Percentiles rank a stretch among this genome's conserved stretches.
These are phyloP conservation scores for Salvator merianae DNA, from an alignment of 2,113 vertebrate genomes.

Conservation along the genomic window DNA sequence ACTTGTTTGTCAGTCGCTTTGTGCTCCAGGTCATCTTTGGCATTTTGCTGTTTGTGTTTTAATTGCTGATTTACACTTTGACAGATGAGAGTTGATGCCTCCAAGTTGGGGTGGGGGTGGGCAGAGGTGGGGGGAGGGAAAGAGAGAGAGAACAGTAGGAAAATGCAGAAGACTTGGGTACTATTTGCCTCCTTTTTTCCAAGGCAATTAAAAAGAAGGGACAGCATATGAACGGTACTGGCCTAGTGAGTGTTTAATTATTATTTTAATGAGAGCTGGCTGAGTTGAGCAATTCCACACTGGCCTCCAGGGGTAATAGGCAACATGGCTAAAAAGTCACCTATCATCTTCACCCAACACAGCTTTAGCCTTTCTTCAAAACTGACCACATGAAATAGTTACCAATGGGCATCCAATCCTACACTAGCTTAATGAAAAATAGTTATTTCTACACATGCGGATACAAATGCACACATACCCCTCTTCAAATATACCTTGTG, in stretches of 20 bases:
- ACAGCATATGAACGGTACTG: conserved; percentile 64
- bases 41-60: conserved; percentile 92
- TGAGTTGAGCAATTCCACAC: conserved; percentile 52
- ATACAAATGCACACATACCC: too few species aligned
- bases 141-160: conserved; percentile 40
- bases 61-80: conserved; percentile 93
- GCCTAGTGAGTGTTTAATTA: conserved; percentile 64
- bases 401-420: conserved; percentile 17
- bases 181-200: conserved; percentile 54
- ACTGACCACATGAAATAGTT: conserved; percentile 51
- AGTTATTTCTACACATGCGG: too few species aligned
- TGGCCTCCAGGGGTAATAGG: conserved; percentile 46
- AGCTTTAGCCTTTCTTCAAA: conserved; percentile 47
- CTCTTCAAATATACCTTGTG: too few species aligned
- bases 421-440: neutral
- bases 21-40: conserved; percentile 92
- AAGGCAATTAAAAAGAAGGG: conserved; percentile 72
- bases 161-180: conserved; percentile 74
- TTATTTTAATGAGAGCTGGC: conserved; percentile 70
- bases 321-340: conserved; percentile 53
- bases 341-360: neutral
- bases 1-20: conserved; percentile 93
- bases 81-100: conserved; percentile 92
- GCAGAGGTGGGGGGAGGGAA: conserved; percentile 43
- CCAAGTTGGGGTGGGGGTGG: conserved; percentile 71